Base-by-base conservation (phyloP, 2,888 invertebrate species). In the Amphipoea oculea region DNA sequence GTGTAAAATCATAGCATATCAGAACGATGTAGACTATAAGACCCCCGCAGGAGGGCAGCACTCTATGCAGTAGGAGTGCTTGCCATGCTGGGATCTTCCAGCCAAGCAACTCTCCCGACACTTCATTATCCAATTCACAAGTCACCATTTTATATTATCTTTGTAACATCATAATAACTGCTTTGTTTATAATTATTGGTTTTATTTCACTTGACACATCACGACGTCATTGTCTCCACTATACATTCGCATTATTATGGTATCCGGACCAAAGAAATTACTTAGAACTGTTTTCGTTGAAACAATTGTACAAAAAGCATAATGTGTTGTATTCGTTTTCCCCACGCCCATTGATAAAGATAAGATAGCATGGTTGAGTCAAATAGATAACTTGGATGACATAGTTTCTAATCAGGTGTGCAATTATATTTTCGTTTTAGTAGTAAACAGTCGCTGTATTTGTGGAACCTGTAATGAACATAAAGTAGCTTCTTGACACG, bases 1-100 rank as follows among this genome's bases (percentile, higher is more conserved):
- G 96, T 0, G 98, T 97, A 54, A 98, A 92, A 91, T 98, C 98
- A 66, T 97, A 97, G 36, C 98, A 97, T 63, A 98, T 97, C 74
- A 98, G 97, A 6, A 98, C 95, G 60, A 98, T 95, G 89, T 98
- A 98, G 51, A 98, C 93, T 2, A 97, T 84, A 67, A 98, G 97
- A 20, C 97, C 97, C 0, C 96, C 96, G 81, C 96, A 96, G 63
- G 96, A 94, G 63, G 97, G 96, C 80, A 96, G 86, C 81, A 96
- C 96, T 67, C 96, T 89, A 76, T 97, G 96, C 48, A 96, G 79
- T 40, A 96, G 85, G 73, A 97, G 86, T 2, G 96, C 94, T 81
- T 96, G 95, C 97, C 97, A 97, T 77, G 94, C 91, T 57, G 96
- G 95, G 67, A 97, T 86, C 89, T 94, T 95, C 94, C 93, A 93